These are phyloP conservation scores for Heteractis magnifica DNA, from an alignment of 92 coral and sea anemone species.

Conservation along the genomic window DNA sequence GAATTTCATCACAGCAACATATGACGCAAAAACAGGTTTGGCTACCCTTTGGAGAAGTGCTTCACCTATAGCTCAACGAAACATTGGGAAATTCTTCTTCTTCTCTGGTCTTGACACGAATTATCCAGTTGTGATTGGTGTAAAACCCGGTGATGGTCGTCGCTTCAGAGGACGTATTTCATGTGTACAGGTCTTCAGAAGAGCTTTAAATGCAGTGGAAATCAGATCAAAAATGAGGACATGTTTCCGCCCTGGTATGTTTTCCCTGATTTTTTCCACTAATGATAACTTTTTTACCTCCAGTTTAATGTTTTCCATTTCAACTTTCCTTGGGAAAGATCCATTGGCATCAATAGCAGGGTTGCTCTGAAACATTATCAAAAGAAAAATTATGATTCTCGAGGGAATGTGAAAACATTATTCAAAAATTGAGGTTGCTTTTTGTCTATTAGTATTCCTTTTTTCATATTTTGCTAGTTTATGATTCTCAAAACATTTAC, in stretches of 20 bases:
- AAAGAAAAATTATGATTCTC: too few species aligned
- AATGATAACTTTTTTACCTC: not conserved
- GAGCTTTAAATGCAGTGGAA: slow-evolving; percentile 44
- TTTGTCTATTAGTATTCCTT: not conserved
- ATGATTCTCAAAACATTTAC: not conserved
- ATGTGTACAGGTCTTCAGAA: slow-evolving; percentile 60
- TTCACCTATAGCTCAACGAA: slow-evolving; percentile 38
- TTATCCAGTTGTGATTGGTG: slow-evolving; percentile 53
- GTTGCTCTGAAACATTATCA: too few species aligned
- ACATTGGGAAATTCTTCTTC: slow-evolving; percentile 1
- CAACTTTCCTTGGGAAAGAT: too few species aligned
- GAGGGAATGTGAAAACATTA: too few species aligned
- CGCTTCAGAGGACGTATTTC: slow-evolving; percentile 58
- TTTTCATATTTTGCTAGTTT: not conserved
- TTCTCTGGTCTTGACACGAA: slow-evolving; percentile 51
- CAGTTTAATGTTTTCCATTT: too few species aligned
- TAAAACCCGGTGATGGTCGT: slow-evolving; percentile 61
- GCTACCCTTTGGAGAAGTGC: slow-evolving; percentile 54
- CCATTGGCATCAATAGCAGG: too few species aligned
- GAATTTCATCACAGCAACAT: slow-evolving; percentile 66
- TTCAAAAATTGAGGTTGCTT: too few species aligned
- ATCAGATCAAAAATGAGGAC: slow-evolving; percentile 41
- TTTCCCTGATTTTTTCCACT: not conserved
- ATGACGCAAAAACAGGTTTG: slow-evolving; percentile 43
- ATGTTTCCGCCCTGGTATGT: slow-evolving; percentile 34